These are phyloP conservation scores for Gallinago jamesoni DNA, from an alignment of 2,113 vertebrate species.

Conservation along the genomic window DNA sequence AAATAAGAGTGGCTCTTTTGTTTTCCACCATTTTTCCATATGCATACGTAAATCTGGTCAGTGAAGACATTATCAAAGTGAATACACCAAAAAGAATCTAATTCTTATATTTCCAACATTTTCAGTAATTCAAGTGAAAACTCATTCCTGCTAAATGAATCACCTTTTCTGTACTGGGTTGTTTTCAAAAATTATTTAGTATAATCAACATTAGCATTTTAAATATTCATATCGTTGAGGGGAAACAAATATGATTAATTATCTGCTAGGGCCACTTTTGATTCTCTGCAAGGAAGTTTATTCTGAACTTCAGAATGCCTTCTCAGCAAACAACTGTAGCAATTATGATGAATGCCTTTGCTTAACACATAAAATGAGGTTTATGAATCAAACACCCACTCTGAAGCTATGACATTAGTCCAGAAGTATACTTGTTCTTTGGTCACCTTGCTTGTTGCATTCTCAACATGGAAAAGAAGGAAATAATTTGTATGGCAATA, in stretches of 20 bases:
- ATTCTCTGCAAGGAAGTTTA: background rate
- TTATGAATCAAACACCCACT: background rate
- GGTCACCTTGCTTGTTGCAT: background rate
- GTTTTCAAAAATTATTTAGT: background rate
- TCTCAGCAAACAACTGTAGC: background rate
- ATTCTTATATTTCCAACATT: background rate
- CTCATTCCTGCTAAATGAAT: background rate
- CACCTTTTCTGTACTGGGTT: background rate
- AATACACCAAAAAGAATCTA: background rate
- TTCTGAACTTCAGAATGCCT: background rate
- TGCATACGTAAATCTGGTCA: background rate
- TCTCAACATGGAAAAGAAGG: background rate
- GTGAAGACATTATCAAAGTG: background rate
- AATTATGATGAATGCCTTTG: conserved; percentile 1
- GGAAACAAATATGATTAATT: background rate
- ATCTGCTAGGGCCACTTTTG: background rate
- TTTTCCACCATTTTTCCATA: background rate
- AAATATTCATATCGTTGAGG: background rate
- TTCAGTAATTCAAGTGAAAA: background rate
- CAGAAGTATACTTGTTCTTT: background rate
- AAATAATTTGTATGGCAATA: background rate
- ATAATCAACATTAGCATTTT: background rate
- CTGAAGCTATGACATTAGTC: background rate
- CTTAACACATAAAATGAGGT: background rate
- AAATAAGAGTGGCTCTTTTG: background rate